Percentiles rank a stretch among this genome's conserved stretches.
Evolutionary conservation across 2,797 vertebrate genomes (phyloP).

Genomic region (Pseudochirops cupreus): DNA sequence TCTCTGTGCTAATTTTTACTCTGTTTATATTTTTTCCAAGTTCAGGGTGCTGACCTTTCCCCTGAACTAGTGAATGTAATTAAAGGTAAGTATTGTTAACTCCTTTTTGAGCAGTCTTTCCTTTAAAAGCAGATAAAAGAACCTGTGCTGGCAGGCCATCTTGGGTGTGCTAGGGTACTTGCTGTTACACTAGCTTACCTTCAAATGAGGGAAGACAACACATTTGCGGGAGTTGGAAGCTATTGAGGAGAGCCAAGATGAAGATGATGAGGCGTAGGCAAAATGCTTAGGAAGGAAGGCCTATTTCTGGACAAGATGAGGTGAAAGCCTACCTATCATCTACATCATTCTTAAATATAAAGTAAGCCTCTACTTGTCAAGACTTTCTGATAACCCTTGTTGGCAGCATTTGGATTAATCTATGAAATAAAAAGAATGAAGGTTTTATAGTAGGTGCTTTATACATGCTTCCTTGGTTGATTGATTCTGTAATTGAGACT

Average conservation of each 20-base stretch:
- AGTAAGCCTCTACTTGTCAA: not conserved
- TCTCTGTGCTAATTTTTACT: too few species aligned
- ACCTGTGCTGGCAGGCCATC: too few species aligned
- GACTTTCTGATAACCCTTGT: slow-evolving; percentile 20
- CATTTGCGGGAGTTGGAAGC: not conserved
- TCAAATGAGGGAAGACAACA: not conserved
- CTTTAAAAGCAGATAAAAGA: too few species aligned
- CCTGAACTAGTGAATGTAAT: too few species aligned
- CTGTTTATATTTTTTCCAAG: too few species aligned
- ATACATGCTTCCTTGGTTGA: not conserved
- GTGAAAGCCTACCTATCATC: not conserved
- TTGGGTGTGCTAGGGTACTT: too few species aligned
- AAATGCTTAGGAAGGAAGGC: not conserved
- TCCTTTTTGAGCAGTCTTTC: too few species aligned
- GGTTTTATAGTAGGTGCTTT: slow-evolving; percentile 21
- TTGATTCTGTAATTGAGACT: not conserved
- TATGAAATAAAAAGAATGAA: slow-evolving; percentile 26
- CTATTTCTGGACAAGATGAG: not conserved
- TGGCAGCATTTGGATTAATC: slow-evolving; percentile 36
- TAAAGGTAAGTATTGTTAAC: too few species aligned
- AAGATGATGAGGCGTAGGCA: not conserved
- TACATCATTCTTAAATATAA: not conserved
- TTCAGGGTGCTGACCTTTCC: too few species aligned
- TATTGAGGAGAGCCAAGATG: not conserved
- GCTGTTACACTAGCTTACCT: not conserved